These are phyloP conservation scores for Acleris holmiana DNA, from an alignment of 2,888 invertebrate species.

Conservation along the genomic window DNA sequence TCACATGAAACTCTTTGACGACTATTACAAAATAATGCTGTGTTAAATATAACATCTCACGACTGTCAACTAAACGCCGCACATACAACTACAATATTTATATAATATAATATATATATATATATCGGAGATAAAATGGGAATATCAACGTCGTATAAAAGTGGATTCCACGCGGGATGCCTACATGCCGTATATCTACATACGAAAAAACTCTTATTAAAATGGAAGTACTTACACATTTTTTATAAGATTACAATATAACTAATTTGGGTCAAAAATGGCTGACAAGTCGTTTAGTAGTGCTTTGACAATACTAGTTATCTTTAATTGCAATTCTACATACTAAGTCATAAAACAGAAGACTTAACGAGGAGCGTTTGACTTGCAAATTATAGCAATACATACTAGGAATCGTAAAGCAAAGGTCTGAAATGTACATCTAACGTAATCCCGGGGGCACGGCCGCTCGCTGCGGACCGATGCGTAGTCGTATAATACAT, in stretches of 20 bases:
- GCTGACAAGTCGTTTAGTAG: slow-evolving; percentile 74
- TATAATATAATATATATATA: too few species aligned
- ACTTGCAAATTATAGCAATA: slow-evolving; percentile 57
- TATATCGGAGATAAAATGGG: slow-evolving; percentile 61
- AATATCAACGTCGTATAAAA: slow-evolving; percentile 66
- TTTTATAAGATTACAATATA: slow-evolving; percentile 67
- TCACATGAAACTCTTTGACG: slow-evolving; percentile 67
- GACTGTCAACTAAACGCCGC: slow-evolving; percentile 37
- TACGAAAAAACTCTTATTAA: slow-evolving; percentile 78
- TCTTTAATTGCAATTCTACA: slow-evolving; percentile 64
- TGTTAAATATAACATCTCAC: slow-evolving; percentile 37
- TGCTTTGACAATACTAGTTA: slow-evolving; percentile 73
- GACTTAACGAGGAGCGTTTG: slow-evolving; percentile 64
- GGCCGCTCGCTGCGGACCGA: slow-evolving; percentile 56
- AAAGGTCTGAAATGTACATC: slow-evolving; percentile 55
- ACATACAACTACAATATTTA: slow-evolving; percentile 41
- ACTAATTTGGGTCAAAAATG: slow-evolving; percentile 80
- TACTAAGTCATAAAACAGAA: slow-evolving; percentile 74
- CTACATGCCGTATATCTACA: slow-evolving; percentile 76
- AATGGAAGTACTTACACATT: slow-evolving; percentile 82
- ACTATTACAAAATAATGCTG: slow-evolving; percentile 54
- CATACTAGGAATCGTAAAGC: slow-evolving; percentile 45
- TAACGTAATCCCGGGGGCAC: slow-evolving; percentile 60
- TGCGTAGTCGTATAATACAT: slow-evolving; percentile 71
- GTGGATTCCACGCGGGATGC: slow-evolving; percentile 68